phyloP scores from a whole-genome alignment of 2,113 vertebrate species.

The Oreochromis tanganicae region DNA sequence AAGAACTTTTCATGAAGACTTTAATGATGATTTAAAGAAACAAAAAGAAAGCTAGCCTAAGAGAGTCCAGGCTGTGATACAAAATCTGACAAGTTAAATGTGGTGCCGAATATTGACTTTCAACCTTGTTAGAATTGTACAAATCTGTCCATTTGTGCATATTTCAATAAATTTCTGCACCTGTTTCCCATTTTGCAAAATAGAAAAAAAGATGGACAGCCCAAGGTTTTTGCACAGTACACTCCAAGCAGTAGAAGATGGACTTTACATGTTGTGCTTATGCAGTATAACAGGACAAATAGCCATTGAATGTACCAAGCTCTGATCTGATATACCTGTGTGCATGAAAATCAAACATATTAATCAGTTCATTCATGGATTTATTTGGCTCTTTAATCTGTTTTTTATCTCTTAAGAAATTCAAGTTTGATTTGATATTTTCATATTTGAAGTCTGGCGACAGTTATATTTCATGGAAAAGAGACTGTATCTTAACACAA shows the following conservation, averaged over 20 bases:
- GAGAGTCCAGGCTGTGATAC: background rate
- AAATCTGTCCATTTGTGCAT: background rate
- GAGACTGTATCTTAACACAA: background rate
- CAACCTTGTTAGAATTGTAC: background rate
- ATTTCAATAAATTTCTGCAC: background rate
- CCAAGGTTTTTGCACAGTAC: background rate
- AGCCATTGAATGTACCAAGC: background rate
- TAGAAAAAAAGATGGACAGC: background rate
- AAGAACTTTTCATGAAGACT: rapidly evolving
- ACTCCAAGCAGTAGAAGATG: background rate
- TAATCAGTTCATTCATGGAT: background rate
- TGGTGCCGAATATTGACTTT: rapidly evolving
- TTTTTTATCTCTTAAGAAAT: background rate
- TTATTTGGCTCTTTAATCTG: background rate
- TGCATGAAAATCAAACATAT: background rate
- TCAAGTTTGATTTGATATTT: background rate
- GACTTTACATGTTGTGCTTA: background rate
- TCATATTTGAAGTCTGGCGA: background rate
- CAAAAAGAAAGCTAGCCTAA: background rate
- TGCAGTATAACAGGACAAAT: background rate
- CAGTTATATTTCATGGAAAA: background rate
- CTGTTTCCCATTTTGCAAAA: background rate
- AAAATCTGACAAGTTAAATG: background rate
- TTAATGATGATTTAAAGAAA: background rate
- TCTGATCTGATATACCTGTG: background rate